Evolutionary conservation across 2,888 invertebrate genomes (phyloP).

Genomic region (Platycheirus rosarum): DNA sequence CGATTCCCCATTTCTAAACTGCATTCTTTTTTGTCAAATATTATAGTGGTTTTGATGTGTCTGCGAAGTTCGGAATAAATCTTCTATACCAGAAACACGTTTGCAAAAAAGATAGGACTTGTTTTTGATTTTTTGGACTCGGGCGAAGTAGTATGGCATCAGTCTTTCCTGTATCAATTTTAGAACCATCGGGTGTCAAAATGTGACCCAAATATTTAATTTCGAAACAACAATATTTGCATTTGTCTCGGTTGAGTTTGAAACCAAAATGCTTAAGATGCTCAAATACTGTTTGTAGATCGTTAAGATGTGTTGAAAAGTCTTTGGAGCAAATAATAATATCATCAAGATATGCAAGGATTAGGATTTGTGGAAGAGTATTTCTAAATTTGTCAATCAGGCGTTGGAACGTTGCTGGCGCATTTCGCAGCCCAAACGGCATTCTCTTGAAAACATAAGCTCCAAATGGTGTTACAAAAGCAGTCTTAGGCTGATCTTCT

Average conservation of each 20-base stretch:
- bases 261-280: not conserved
- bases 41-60: slow-evolving; percentile 75
- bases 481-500: slow-evolving; percentile 42
- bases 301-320: no score
- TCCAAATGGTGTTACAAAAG: no score
- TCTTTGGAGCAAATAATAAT: no score
- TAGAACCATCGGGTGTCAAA: slow-evolving; percentile 1
- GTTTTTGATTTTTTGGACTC: not conserved
- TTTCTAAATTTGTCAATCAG: slow-evolving; percentile 73
- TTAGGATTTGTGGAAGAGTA: slow-evolving; percentile 72
- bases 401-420: slow-evolving; percentile 78
- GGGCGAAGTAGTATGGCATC: not conserved
- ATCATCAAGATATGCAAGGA: no score
- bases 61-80: slow-evolving; percentile 78
- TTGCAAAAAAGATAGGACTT: slow-evolving; percentile 65
- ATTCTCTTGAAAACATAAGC: slow-evolving; percentile 21
- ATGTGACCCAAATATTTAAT: slow-evolving; percentile 32
- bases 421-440: no score
- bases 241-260: not conserved
- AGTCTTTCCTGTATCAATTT: not conserved
- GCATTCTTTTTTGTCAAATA: slow-evolving; percentile 55
- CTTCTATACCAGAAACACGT: slow-evolving; percentile 77
- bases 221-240: slow-evolving; percentile 4
- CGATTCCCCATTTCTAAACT: slow-evolving; percentile 33
- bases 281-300: not conserved